Base-by-base conservation (phyloP, 2,888 invertebrate species). In the Chromoteleia sp. region DNA sequence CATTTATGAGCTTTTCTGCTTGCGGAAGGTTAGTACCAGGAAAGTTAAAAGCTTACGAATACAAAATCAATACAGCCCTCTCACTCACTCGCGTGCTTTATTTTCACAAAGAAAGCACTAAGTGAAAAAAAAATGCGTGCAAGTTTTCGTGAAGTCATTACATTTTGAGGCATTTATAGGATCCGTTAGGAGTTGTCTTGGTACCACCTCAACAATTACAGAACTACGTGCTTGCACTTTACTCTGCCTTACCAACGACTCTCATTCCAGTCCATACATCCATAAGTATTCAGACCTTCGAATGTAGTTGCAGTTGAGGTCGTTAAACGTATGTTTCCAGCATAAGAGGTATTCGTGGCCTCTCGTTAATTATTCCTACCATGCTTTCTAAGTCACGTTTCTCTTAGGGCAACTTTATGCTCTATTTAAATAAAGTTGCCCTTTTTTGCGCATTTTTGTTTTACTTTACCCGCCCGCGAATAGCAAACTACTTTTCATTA, bases 321-420 rank as follows among this genome's bases (percentile, higher is more conserved):
- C 87, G 86, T 88, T 86, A 87, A 88, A 88, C 87, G 87, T 87
- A 87, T 86, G 86, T 87, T 88, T 83, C 75, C 59, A 82, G 45
- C 41, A 76, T 83, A 83, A 84, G 81, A 84, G 83, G 86, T 82
- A 84, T 86, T 85, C 85, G 84, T 84, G 80, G 84, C 81, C 81
- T 77, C 84, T 87, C 87, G 87, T 89, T 89, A 89, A 89, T 89
- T 89, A 89, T 87, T 88, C 87, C 83, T 48, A 43, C 76, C 63
- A 71, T 68, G 73, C 59, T 77, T 78, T 79, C 61, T 78, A 65
- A 82, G 82, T 79, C 82, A 82, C 78, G 78, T 82, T 61, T 6
- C 79, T 65, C 65, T 82, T 56, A 73, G 54, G 50, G 61, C 61
- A 71, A 71, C 74, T 74, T 59, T 61, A 78, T 65, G 65, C 78